Conservation (phyloP, 2,113 vertebrate species). For the Rafetus swinhoei region DNA sequence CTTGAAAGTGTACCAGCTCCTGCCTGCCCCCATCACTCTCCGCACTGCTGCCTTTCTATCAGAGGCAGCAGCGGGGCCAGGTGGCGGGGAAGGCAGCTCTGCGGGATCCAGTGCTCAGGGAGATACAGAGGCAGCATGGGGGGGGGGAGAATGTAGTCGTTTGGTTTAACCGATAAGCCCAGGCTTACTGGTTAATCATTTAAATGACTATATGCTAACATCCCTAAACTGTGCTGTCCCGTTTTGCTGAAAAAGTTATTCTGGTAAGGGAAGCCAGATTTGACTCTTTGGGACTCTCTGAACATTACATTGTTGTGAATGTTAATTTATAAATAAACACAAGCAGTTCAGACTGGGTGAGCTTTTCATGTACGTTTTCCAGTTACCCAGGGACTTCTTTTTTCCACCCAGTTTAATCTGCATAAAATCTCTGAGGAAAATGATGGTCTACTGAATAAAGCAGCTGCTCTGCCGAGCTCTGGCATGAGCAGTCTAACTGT, state of each 20-base stretch:
- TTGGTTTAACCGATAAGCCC: no score
- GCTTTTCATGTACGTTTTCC: background rate
- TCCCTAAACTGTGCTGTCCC: background rate
- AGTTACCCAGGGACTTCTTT: background rate
- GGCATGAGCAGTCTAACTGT: fast-evolving
- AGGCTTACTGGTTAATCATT: no score
- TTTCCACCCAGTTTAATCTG: background rate
- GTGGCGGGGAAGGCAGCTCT: no score
- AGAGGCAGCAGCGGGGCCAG: no score
- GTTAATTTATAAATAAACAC: background rate
- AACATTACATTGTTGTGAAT: background rate
- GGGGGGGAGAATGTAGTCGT: no score
- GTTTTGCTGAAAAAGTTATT: background rate
- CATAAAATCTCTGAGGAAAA: background rate
- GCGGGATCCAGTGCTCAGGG: no score
- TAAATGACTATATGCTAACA: no score
- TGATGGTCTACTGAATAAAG: background rate
- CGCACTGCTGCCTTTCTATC: no score
- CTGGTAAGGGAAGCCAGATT: background rate
- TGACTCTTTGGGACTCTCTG: background rate
- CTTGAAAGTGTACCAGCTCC: no score
- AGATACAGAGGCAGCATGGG: no score
- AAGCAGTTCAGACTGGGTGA: fast-evolving
- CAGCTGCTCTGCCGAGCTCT: background rate
- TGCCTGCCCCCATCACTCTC: no score